Conservation (phyloP, 2,113 vertebrate species). For the Myocastor coypus region DNA sequence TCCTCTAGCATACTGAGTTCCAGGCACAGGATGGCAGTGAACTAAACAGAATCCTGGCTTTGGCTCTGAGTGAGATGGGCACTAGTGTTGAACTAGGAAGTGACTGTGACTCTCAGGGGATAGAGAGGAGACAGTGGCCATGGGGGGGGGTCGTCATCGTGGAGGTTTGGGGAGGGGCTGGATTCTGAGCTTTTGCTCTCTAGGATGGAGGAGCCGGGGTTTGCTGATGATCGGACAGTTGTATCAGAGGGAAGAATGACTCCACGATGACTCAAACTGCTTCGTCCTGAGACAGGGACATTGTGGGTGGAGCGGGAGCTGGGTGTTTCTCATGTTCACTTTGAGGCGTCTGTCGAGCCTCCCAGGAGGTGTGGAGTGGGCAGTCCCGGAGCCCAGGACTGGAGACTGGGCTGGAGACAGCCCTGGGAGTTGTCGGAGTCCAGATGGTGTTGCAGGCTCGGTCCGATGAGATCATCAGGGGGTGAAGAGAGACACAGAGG, state of each 20-base stretch:
- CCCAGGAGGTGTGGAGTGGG: slow-evolving; percentile 11
- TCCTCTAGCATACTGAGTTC: neutral
- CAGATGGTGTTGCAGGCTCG: neutral
- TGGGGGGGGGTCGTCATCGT: no score
- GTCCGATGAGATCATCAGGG: slow-evolving; percentile 51
- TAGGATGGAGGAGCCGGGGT: neutral
- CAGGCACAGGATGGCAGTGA: neutral
- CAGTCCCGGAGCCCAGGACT: neutral
- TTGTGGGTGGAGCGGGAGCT: slow-evolving; percentile 44
- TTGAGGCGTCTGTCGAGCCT: neutral
- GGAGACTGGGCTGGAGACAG: slow-evolving; percentile 33
- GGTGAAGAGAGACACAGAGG: neutral
- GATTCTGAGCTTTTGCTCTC: neutral
- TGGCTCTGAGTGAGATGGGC: neutral
- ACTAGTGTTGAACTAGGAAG: neutral
- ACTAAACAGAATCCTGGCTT: neutral
- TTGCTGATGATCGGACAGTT: neutral
- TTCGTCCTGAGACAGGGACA: slow-evolving; percentile 10
- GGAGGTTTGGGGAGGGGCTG: neutral
- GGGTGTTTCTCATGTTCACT: slow-evolving; percentile 23
- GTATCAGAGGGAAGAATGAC: slow-evolving; percentile 26
- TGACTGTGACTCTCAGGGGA: neutral
- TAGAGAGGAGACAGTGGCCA: neutral
- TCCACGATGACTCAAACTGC: slow-evolving; percentile 62
- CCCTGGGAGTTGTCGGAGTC: neutral